Conservation (phyloP, 2,797 vertebrate species). For the Carapus acus region DNA sequence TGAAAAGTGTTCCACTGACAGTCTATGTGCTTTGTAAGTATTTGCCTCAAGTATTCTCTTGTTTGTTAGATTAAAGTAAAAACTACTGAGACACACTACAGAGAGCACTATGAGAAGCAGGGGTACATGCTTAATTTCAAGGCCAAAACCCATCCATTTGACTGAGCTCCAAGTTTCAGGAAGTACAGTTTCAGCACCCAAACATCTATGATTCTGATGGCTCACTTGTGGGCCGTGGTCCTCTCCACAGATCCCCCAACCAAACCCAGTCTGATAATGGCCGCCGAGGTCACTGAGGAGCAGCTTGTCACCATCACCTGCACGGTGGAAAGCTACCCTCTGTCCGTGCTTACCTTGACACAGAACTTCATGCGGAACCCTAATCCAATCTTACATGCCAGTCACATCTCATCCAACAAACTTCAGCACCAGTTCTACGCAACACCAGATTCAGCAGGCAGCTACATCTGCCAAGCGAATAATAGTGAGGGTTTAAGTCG, state of each 20-base stretch:
- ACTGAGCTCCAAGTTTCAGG: too few relatives aligned
- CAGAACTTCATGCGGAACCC: neutral
- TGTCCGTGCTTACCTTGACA: neutral
- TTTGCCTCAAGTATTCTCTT: too few relatives aligned
- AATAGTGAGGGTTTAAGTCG: constrained; percentile 20
- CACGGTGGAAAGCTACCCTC: constrained; percentile 45
- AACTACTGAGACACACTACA: too few relatives aligned
- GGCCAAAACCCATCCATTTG: too few relatives aligned
- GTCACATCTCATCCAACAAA: constrained; percentile 5
- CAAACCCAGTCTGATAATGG: constrained; percentile 18
- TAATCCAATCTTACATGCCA: too few relatives aligned
- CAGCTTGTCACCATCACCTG: constrained; percentile 27
- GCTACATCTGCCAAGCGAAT: constrained; percentile 20
- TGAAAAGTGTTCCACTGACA: neutral
- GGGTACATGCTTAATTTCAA: too few relatives aligned
- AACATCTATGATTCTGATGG: too few relatives aligned
- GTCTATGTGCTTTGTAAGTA: constrained; percentile 65
- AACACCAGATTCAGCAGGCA: neutral
- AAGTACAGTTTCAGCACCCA: too few relatives aligned
- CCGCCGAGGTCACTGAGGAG: constrained; percentile 19
- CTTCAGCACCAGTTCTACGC: constrained; percentile 7
- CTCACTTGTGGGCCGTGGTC: constrained; percentile 8
- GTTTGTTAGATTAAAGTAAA: too few relatives aligned
- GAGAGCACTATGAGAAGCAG: too few relatives aligned
- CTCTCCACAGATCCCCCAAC: constrained; percentile 54